Conservation (phyloP, 1,140 invertebrate genomes). For the Nylanderia fulva region DNA sequence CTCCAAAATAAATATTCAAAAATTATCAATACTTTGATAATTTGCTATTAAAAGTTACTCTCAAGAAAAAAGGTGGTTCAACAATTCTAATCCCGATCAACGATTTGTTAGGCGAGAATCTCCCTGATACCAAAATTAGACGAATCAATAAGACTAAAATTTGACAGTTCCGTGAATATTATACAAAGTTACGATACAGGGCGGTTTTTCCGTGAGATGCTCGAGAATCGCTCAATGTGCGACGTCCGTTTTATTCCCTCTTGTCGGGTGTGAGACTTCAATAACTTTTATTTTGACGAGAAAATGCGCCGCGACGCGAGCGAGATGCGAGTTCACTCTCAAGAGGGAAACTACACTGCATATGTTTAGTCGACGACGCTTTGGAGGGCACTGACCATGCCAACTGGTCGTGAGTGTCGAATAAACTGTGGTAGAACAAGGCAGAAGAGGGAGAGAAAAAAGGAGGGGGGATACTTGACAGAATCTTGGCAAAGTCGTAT, state of each 20-base stretch:
- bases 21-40: background rate
- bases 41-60: background rate
- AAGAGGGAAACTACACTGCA: background rate
- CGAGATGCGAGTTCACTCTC: background rate
- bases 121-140: background rate
- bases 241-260: background rate
- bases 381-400: constrained; percentile 72
- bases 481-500: constrained; percentile 38
- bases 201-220: background rate
- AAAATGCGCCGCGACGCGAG: background rate
- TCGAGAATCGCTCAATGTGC: background rate
- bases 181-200: background rate
- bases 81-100: background rate
- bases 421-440: constrained; percentile 64
- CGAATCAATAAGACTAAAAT: constrained; percentile 24
- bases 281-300: background rate
- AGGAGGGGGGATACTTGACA: constrained; percentile 54
- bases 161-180: background rate
- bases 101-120: background rate
- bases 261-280: background rate
- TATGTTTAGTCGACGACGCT: constrained; percentile 50
- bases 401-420: constrained; percentile 67
- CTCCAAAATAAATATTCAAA: background rate
- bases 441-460: background rate
- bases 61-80: too few species aligned